Conservation (phyloP, 2,888 invertebrate genomes). For the Choreutis nemorana region DNA sequence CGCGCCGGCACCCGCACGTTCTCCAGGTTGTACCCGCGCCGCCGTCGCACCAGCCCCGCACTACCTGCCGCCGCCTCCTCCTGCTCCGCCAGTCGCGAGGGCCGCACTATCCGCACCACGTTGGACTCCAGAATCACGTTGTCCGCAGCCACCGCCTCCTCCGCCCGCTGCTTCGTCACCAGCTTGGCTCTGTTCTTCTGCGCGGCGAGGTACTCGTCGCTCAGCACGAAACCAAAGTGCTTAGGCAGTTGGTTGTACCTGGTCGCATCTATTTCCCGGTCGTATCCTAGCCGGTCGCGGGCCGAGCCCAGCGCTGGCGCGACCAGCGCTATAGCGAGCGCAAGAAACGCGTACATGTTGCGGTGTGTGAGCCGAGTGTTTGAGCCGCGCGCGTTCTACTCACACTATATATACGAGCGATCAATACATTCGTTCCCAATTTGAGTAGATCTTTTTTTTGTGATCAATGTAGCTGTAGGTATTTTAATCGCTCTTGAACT, state of each 20-base stretch:
- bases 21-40: slow-evolving; percentile 58
- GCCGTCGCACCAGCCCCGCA: slow-evolving; percentile 34
- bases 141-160: slow-evolving; percentile 44
- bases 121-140: slow-evolving; percentile 55
- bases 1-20: slow-evolving; percentile 57
- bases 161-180: slow-evolving; percentile 40
- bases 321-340: slow-evolving; percentile 27
- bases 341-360: slow-evolving; percentile 58
- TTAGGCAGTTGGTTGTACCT: slow-evolving; percentile 43
- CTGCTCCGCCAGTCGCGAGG: slow-evolving; percentile 22
- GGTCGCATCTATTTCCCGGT: slow-evolving; percentile 46
- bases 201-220: slow-evolving; percentile 30
- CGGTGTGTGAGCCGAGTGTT: slow-evolving; percentile 51
- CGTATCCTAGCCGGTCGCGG: slow-evolving; percentile 45
- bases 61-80: slow-evolving; percentile 22
- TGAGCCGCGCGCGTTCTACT: slow-evolving; percentile 52
- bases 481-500: slow-evolving; percentile 59
- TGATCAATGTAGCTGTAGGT: slow-evolving; percentile 24
- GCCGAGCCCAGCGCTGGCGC: slow-evolving; percentile 25
- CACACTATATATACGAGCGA: slow-evolving; percentile 58
- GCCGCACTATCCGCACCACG: slow-evolving; percentile 40
- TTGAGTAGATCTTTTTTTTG: slow-evolving; percentile 43
- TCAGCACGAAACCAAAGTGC: slow-evolving; percentile 38
- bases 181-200: slow-evolving; percentile 50
- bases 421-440: slow-evolving; percentile 59